A percentile compares a stretch with the other conserved stretches of the same genome.
phyloP scores from a whole-genome alignment of 2,888 invertebrate genomes.

The Blera fallax region DNA sequence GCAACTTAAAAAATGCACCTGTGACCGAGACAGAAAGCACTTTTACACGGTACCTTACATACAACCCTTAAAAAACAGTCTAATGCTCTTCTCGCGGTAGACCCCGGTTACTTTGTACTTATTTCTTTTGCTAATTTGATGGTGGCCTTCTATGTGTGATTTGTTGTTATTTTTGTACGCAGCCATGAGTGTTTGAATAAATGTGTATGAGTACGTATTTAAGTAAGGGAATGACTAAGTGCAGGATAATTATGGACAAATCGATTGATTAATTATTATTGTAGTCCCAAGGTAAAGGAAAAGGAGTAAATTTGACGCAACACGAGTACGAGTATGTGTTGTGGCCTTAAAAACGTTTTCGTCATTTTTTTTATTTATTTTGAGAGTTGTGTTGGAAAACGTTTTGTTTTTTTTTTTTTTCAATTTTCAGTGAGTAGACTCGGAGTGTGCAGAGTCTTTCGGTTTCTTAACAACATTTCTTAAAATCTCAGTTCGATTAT shows the following conservation, averaged over 20 bases:
- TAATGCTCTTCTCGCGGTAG: background rate
- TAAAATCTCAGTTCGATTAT: too few species aligned
- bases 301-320: too few species aligned
- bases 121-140: slow-evolving; percentile 10
- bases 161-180: background rate
- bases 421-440: too few species aligned
- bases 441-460: too few species aligned
- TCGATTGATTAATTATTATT: background rate
- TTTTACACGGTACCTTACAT: background rate
- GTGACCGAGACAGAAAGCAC: background rate
- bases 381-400: too few species aligned
- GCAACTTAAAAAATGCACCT: background rate
- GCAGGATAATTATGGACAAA: slow-evolving; percentile 1
- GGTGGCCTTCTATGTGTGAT: background rate
- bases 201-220: background rate
- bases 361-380: too few species aligned
- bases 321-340: too few species aligned
- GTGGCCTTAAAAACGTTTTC: background rate
- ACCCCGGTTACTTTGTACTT: background rate
- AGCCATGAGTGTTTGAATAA: background rate
- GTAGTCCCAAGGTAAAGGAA: too few species aligned
- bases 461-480: too few species aligned
- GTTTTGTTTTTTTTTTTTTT: too few species aligned
- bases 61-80: background rate
- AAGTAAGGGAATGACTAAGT: background rate